Evolutionary conservation across 2,888 invertebrate genomes (phyloP).

Genomic region (Eupsilia transversa): DNA sequence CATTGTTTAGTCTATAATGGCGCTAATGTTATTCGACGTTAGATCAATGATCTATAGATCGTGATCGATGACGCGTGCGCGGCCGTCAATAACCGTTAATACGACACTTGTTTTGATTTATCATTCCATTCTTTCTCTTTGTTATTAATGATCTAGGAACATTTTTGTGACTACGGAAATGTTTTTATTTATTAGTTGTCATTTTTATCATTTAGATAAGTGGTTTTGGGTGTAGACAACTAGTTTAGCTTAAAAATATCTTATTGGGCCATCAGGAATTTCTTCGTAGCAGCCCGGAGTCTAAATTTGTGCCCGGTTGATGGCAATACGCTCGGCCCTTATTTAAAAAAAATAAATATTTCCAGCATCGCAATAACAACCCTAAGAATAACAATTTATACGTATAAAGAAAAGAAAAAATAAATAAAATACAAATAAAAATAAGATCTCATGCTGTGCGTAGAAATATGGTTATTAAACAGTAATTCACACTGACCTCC

Average conservation of each 20-base stretch:
- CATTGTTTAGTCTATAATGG: constrained; percentile 45
- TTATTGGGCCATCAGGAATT: background rate
- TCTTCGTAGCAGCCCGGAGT: background rate
- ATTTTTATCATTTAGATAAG: constrained; percentile 3
- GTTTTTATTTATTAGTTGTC: constrained; percentile 9
- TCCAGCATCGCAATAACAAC: too few species aligned
- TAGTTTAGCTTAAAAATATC: background rate
- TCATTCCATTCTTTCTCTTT: constrained; percentile 41
- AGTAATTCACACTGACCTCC: too few species aligned
- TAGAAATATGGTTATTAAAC: too few species aligned
- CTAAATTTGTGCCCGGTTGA: background rate
- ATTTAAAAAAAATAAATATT: too few species aligned
- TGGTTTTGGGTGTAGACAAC: background rate
- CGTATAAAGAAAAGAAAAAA: too few species aligned
- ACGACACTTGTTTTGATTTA: constrained; percentile 69
- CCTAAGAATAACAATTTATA: too few species aligned
- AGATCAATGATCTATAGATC: constrained; percentile 79
- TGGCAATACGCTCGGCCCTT: background rate
- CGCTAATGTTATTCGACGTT: constrained; percentile 70
- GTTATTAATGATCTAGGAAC: constrained; percentile 44
- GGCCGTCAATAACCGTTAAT: constrained; percentile 72
- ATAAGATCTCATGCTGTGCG: too few species aligned
- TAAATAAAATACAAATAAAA: too few species aligned
- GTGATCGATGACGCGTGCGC: constrained; percentile 75
- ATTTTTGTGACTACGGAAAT: constrained; percentile 12